A percentile compares a stretch with the other conserved stretches of the same genome.
phyloP scores from a whole-genome alignment of 2,888 invertebrate species.

The Timema cristinae region DNA sequence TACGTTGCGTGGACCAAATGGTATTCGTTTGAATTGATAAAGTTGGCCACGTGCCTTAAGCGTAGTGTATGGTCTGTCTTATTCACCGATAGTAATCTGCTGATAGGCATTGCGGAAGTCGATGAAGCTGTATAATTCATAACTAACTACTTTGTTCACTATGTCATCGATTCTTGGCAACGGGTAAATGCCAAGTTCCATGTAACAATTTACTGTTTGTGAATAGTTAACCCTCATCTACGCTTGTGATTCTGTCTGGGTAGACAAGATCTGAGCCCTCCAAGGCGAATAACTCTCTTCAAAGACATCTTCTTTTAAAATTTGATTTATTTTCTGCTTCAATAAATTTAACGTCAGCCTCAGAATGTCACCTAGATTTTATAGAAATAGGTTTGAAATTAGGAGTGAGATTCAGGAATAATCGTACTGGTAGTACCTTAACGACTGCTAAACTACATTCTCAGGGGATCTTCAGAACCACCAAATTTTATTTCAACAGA shows the following conservation, averaged over 20 bases:
- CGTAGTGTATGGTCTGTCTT: conserved; percentile 27
- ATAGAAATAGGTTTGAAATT: conserved; percentile 18
- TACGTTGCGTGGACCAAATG: conserved; percentile 31
- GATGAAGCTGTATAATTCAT: conserved; percentile 26
- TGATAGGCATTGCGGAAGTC: conserved; percentile 31
- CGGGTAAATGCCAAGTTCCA: conserved; percentile 31
- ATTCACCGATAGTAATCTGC: conserved; percentile 27
- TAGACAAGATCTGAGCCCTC: conserved; percentile 31
- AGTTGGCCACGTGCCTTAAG: conserved; percentile 25
- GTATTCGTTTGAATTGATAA: conserved; percentile 28
- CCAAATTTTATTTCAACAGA: too few relatives aligned
- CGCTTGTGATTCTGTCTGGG: conserved; percentile 31
- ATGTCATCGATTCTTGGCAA: conserved; percentile 28
- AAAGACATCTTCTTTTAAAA: conserved; percentile 13
- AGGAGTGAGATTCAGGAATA: conserved; percentile 13
- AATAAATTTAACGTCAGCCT: background rate
- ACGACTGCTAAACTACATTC: too few relatives aligned
- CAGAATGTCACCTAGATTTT: conserved; percentile 2
- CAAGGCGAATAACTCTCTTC: conserved; percentile 12
- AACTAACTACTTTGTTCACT: conserved; percentile 13
- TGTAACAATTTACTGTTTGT: conserved; percentile 33
- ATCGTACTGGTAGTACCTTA: background rate
- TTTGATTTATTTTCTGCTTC: background rate
- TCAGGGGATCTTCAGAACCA: too few relatives aligned
- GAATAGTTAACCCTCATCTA: conserved; percentile 35